Conservation (phyloP, 2,797 vertebrate species). For the Coranthus polyacanthus region DNA sequence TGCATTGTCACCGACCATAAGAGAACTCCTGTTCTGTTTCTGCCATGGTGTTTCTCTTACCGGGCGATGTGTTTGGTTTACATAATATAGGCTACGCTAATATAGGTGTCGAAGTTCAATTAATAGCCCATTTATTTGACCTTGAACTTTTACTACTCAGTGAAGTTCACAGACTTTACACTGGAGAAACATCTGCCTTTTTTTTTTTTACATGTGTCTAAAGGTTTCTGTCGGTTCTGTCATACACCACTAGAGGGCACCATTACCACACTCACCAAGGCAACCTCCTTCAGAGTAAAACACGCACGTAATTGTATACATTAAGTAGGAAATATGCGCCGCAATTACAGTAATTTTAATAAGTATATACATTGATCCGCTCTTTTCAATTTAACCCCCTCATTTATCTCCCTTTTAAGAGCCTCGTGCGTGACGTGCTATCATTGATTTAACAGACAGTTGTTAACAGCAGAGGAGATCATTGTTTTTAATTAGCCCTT, state of each 20-base stretch:
- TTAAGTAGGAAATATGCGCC: constrained; percentile 15
- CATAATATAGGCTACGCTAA: too few species aligned
- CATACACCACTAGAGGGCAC: constrained; percentile 68
- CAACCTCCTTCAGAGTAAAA: constrained; percentile 4
- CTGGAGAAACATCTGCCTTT: not conserved
- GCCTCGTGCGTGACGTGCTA: constrained; percentile 3
- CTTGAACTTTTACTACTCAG: too few species aligned
- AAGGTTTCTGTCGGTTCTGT: not conserved
- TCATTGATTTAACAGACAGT: constrained; percentile 18
- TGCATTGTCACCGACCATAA: too few species aligned
- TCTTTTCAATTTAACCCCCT: constrained; percentile 10
- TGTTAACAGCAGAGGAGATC: not conserved
- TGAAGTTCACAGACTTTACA: not conserved
- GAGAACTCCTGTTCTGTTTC: too few species aligned
- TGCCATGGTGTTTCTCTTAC: too few species aligned
- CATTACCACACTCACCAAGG: constrained; percentile 53
- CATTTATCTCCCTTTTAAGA: not conserved
- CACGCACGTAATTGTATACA: constrained; percentile 39
- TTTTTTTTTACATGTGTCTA: not conserved
- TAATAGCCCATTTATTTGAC: not conserved
- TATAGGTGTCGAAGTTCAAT: too few species aligned
- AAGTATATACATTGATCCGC: constrained; percentile 20
- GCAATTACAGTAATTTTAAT: constrained; percentile 37
- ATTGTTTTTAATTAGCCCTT: too few species aligned
- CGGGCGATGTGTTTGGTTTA: too few species aligned